Evolutionary conservation across 2,113 vertebrate species (phyloP).

Genomic region (Puma concolor): DNA sequence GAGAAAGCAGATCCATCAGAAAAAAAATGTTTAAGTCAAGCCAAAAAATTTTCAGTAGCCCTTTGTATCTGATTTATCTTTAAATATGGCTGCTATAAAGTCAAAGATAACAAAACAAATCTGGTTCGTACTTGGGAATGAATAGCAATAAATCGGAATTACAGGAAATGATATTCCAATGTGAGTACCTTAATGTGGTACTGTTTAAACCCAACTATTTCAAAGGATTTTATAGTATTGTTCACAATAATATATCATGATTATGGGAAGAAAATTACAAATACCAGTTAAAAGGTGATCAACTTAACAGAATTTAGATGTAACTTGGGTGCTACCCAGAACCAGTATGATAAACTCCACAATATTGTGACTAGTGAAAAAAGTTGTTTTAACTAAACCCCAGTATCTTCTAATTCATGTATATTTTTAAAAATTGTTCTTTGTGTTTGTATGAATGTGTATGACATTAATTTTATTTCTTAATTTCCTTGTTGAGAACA

Average conservation of each 20-base stretch:
- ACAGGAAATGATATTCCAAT: not conserved
- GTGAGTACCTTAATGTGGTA: not conserved
- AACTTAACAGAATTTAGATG: not conserved
- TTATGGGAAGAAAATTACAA: not conserved
- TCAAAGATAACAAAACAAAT: not conserved
- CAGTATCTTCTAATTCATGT: not conserved
- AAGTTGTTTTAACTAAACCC: not conserved
- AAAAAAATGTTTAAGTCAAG: not conserved
- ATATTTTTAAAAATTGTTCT: not conserved
- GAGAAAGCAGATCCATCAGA: not conserved
- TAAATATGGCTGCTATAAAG: not conserved
- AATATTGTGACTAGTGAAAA: not conserved
- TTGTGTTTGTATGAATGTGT: not conserved
- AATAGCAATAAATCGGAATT: not conserved
- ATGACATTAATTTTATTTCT: not conserved
- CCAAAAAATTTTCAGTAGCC: not conserved
- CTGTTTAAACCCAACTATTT: not conserved
- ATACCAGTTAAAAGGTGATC: not conserved
- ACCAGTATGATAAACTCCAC: not conserved
- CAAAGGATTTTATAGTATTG: not conserved
- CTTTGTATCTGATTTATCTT: not conserved
- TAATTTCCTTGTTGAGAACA: not conserved
- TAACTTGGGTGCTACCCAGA: not conserved
- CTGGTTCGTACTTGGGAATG: not conserved
- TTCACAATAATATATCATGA: not conserved